Evolutionary conservation across 2,888 invertebrate genomes (phyloP).

Genomic region (Aproaerema taeniolella): DNA sequence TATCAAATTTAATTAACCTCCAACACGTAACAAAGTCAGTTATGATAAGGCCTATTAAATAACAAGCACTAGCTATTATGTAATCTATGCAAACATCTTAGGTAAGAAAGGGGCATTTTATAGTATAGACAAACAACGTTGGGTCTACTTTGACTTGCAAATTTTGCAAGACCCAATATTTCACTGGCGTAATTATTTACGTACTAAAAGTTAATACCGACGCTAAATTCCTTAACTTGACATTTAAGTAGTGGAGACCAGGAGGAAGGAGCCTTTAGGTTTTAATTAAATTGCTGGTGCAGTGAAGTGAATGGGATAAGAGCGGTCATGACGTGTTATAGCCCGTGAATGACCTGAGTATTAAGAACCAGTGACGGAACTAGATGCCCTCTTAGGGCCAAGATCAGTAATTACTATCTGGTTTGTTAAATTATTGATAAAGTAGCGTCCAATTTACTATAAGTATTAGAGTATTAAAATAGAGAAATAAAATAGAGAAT

Average conservation of each 20-base stretch:
- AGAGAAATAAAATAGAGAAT: too few species aligned
- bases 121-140: slow-evolving; percentile 5
- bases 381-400: too few species aligned
- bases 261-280: slow-evolving; percentile 2
- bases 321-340: background rate
- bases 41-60: too few species aligned
- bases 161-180: slow-evolving; percentile 13
- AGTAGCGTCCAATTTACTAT: too few species aligned
- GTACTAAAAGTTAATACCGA: slow-evolving; percentile 5
- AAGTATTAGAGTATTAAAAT: too few species aligned
- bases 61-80: too few species aligned
- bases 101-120: slow-evolving; percentile 1
- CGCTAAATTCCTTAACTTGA: slow-evolving; percentile 1
- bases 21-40: too few species aligned
- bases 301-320: slow-evolving; percentile 1
- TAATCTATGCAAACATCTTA: background rate
- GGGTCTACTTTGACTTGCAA: slow-evolving; percentile 12
- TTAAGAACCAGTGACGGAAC: too few species aligned
- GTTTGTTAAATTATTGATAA: too few species aligned
- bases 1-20: too few species aligned
- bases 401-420: too few species aligned
- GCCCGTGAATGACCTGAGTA: background rate
- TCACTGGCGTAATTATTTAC: slow-evolving; percentile 13
- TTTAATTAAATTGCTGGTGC: background rate
- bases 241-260: background rate